Evolutionary conservation across 1,140 invertebrate genomes (phyloP).

Genomic region (Lepidurus arcticus): DNA sequence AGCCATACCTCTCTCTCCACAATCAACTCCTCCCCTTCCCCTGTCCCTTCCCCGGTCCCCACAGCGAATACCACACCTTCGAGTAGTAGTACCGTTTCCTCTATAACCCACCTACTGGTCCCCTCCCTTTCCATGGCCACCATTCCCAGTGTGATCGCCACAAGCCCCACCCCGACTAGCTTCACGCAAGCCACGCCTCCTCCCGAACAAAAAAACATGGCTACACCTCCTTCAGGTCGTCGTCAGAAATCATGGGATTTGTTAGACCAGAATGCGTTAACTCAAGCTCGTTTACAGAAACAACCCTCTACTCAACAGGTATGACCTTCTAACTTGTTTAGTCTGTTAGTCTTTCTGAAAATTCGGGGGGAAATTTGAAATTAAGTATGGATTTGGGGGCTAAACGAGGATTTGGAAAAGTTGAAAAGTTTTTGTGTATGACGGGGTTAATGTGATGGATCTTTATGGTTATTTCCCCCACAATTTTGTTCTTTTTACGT

Average conservation of each 20-base stretch:
- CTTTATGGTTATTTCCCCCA: constrained; percentile 32
- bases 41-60: constrained; percentile 11
- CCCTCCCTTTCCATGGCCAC: background rate
- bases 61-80: constrained; percentile 12
- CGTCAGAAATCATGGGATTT: constrained; percentile 92
- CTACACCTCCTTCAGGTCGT: constrained; percentile 45
- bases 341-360: background rate
- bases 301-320: constrained; percentile 62
- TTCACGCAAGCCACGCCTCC: background rate
- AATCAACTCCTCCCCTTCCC: constrained; percentile 30
- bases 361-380: background rate
- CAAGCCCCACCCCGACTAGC: constrained; percentile 15
- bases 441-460: too few relatives aligned
- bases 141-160: background rate
- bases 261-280: constrained; percentile 70
- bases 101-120: constrained; percentile 27
- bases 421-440: background rate
- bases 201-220: constrained; percentile 31
- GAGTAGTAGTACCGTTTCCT: constrained; percentile 24
- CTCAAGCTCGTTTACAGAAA: constrained; percentile 59
- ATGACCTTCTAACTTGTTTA: constrained; percentile 33
- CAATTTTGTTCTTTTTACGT: constrained; percentile 3
- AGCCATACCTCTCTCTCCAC: constrained; percentile 34
- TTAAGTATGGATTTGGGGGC: background rate
- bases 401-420: background rate